These are phyloP conservation scores for Piprites chloris DNA, from an alignment of 2,113 vertebrate genomes.

Conservation along the genomic window DNA sequence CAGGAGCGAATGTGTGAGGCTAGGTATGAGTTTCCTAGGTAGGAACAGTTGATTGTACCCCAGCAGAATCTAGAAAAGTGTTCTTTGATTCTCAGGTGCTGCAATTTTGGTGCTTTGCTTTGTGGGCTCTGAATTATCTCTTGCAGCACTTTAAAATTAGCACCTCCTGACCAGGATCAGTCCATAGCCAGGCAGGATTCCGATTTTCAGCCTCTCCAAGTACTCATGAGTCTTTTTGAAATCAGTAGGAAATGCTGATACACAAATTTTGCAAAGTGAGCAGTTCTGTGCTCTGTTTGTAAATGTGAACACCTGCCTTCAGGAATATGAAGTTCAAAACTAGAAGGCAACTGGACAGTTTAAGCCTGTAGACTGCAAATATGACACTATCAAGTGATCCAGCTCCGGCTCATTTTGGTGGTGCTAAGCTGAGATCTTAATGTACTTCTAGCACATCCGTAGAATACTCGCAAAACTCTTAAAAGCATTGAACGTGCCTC, in stretches of 20 bases:
- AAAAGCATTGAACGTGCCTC: accelerated
- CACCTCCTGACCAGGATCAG: background rate
- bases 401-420: background rate
- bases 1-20: background rate
- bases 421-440: background rate
- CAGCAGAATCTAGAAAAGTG: background rate
- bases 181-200: background rate
- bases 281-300: accelerated
- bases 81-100: background rate
- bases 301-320: accelerated
- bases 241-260: background rate
- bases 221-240: background rate
- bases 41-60: background rate
- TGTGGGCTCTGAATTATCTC: background rate
- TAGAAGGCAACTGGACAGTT: background rate
- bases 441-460: accelerated
- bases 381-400: accelerated
- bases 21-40: background rate
- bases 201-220: background rate
- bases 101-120: background rate
- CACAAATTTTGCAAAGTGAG: accelerated
- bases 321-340: background rate
- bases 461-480: accelerated
- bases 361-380: background rate
- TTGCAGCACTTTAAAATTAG: background rate